Conservation (phyloP, 2,888 invertebrate species). For the Tortricodes alternella region DNA sequence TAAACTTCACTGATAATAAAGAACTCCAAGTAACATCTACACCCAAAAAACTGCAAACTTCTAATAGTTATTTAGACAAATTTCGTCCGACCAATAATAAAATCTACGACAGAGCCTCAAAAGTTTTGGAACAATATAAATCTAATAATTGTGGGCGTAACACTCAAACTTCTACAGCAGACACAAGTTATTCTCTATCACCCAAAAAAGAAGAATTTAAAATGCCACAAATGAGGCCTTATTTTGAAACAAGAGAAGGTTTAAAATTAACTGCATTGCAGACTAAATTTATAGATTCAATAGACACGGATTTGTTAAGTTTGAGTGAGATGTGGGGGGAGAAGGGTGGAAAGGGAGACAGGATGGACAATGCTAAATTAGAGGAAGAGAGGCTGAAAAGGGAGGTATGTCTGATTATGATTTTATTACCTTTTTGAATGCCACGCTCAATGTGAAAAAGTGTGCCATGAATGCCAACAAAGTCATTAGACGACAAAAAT, state of each 20-base stretch:
- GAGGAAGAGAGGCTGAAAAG: conserved; percentile 90
- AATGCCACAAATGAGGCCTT: conserved; percentile 72
- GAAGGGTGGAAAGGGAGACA: conserved; percentile 64
- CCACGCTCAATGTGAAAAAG: no score
- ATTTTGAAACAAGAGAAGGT: conserved; percentile 53
- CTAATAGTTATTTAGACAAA: conserved; percentile 47
- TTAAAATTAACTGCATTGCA: conserved; percentile 46
- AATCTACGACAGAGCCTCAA: conserved; percentile 70
- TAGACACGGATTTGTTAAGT: conserved; percentile 77
- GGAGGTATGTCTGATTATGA: conserved; percentile 80
- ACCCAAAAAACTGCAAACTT: conserved; percentile 55
- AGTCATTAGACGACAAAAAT: no score
- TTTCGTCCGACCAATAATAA: conserved; percentile 72
- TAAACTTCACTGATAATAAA: conserved; percentile 65
- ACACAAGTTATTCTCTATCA: conserved; percentile 49
- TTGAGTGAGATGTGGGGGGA: conserved; percentile 86
- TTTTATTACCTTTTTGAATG: not conserved
- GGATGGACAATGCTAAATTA: conserved; percentile 71
- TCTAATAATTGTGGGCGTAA: conserved; percentile 55
- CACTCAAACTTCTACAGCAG: conserved; percentile 48
- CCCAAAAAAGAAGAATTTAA: conserved; percentile 65
- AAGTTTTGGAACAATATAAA: conserved; percentile 72
- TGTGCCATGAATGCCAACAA: no score
- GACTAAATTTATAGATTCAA: conserved; percentile 60
- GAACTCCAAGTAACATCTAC: conserved; percentile 74